Evolutionary conservation across 2,888 invertebrate genomes (phyloP), one percentile per base, ranked within the genome.

Genomic region (Dioctria rufipes): DNA sequence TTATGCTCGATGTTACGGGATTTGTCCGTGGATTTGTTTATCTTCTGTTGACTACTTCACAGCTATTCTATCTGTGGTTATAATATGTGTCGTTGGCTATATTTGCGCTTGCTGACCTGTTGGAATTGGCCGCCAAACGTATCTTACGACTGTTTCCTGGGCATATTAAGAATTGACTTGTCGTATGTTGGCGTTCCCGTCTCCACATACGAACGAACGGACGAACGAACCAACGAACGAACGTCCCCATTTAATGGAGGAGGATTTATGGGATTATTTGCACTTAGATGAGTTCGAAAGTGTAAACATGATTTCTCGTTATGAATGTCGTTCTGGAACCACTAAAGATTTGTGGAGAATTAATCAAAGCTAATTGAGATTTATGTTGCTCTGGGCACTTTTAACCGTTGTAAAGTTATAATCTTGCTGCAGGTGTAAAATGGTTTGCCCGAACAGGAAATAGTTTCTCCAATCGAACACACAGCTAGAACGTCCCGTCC

Each of bases 291-390:
- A 82, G 54, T 80, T 78, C 80, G 73, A 82, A 82, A 82, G 80
- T 82, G 82, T 80, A 78, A 82, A 82, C 82, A 82, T 80, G 80
- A 80, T 82, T 82, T 80, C 82, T 82, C 61, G 66, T 78, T 81
- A 75, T 67, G 81, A 80, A 78, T 78, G 66, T 78, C 77, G 77
- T 63, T 49, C 63, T 61, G 77, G 77, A 77, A 77, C 77, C 63
- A 63, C 43, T 58, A 67, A 60, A 79, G 81, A 81, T 80, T 81
- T 78, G 81, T 77, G 65, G 78, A 78, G 78, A 78, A 81, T 81
- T 81, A 80, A 81, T 81, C 80, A 81, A 80, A 80, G 77, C 80
- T 81, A 81, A 81, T 81, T 81, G 81, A 81, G 81, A 81, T 81
- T 81, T 81, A 81, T 81, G 78, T 67, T 58, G 66, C 58, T 39